These are phyloP conservation scores for Drosophila acutilabella DNA, from an alignment of 2,888 invertebrate species.

Conservation along the genomic window DNA sequence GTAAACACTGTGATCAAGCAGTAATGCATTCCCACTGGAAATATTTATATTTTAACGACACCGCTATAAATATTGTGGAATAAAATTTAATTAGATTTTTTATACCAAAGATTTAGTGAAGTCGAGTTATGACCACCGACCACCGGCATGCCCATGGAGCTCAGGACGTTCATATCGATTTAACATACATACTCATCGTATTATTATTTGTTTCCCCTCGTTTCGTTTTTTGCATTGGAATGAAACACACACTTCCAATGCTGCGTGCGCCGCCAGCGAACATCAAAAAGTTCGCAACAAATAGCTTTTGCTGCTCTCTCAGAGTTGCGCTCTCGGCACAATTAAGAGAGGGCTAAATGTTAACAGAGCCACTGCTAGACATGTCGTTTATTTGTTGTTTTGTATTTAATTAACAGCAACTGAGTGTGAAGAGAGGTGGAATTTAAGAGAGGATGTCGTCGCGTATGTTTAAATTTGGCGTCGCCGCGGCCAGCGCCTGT, in stretches of 20 bases:
- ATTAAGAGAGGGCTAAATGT: conserved; percentile 6
- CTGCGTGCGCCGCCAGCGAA: conserved; percentile 35
- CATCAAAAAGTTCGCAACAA: conserved; percentile 49
- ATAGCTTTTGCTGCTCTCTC: conserved; percentile 51
- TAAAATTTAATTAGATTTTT: background rate
- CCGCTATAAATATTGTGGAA: background rate
- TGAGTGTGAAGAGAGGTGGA: background rate
- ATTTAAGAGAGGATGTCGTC: conserved; percentile 79
- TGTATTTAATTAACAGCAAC: background rate
- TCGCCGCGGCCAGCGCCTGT: conserved; percentile 84
- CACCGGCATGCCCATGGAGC: conserved; percentile 18
- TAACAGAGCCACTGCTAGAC: conserved; percentile 10
- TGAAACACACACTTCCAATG: conserved; percentile 49
- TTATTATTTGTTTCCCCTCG: conserved; percentile 21
- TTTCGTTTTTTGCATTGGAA: conserved; percentile 29
- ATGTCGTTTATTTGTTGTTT: conserved; percentile 3
- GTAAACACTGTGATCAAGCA: conserved; percentile 33
- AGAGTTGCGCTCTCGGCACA: background rate
- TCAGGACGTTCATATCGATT: conserved; percentile 29
- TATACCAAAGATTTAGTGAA: conserved; percentile 17
- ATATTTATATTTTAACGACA: background rate
- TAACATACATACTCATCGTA: conserved; percentile 57
- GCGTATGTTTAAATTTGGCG: conserved; percentile 83
- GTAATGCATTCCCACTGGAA: conserved; percentile 14
- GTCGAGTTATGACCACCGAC: background rate